phyloP scores from a whole-genome alignment of 2,113 vertebrate species.

The Andinoacara biseriatus region DNA sequence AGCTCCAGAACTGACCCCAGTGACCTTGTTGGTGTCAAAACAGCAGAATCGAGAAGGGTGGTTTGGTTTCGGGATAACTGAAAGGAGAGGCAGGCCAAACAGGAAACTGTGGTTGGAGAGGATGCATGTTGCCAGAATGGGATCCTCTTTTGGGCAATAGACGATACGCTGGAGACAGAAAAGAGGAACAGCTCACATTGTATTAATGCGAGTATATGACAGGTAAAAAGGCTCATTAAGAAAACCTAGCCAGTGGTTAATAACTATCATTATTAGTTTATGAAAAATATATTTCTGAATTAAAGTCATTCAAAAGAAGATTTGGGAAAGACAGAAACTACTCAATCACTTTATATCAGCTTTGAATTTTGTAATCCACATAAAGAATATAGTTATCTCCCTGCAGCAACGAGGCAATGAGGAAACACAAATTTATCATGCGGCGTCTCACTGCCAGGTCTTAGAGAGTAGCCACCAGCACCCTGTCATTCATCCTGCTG shows the following conservation, averaged over 20 bases:
- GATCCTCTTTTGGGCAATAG: slow-evolving; percentile 23
- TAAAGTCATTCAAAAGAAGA: slow-evolving; percentile 1
- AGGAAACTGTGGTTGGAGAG: slow-evolving; percentile 53
- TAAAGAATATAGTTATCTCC: slow-evolving; percentile 27
- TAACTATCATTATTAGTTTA: slow-evolving; percentile 13
- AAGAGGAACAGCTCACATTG: background rate
- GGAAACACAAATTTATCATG: slow-evolving; percentile 31
- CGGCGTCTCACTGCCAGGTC: slow-evolving; percentile 20
- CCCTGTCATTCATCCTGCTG: slow-evolving; percentile 48
- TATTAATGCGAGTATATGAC: slow-evolving; percentile 1
- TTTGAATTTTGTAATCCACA: slow-evolving; percentile 36
- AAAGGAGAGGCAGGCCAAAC: slow-evolving; percentile 12
- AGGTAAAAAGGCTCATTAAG: background rate
- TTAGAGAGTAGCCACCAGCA: slow-evolving; percentile 31
- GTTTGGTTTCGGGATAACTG: slow-evolving; percentile 38
- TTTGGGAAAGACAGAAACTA: slow-evolving; percentile 2
- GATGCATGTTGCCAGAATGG: slow-evolving; percentile 12
- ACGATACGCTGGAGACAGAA: background rate
- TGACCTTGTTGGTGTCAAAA: slow-evolving; percentile 1
- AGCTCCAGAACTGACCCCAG: background rate
- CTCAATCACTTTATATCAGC: slow-evolving; percentile 13
- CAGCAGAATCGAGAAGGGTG: slow-evolving; percentile 13
- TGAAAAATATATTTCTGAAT: slow-evolving; percentile 6
- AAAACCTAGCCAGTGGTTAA: slow-evolving; percentile 9
- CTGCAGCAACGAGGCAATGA: slow-evolving; percentile 19